Evolutionary conservation across 53 echinoderm and acorn worm genomes (phyloP).

Genomic region (Echinarachnius parma): DNA sequence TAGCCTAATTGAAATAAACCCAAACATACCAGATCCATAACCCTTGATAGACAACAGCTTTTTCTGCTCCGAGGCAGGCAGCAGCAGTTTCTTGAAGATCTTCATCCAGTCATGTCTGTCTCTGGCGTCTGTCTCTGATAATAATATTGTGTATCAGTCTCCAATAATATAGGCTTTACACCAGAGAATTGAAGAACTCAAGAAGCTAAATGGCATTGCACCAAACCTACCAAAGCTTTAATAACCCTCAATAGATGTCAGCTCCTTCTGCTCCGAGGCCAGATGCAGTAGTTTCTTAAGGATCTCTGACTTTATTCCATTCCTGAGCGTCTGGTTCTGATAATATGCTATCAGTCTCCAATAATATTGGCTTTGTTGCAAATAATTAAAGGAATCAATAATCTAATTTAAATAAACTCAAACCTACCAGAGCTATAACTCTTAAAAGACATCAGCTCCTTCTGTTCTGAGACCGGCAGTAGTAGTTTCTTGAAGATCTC

Average conservation of each 20-base stretch:
- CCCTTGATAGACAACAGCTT: conserved; percentile 57
- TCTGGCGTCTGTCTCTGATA: too few species aligned
- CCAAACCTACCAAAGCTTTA: conserved; percentile 54
- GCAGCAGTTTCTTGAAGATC: conserved; percentile 57
- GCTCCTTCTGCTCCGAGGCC: conserved; percentile 55
- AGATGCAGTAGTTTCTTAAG: conserved; percentile 58
- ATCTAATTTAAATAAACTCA: too few species aligned
- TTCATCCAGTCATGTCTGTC: conserved; percentile 79
- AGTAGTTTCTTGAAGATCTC: conserved; percentile 59
- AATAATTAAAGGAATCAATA: too few species aligned
- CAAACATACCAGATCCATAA: conserved; percentile 50
- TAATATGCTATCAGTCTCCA: too few species aligned
- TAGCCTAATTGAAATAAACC: too few species aligned
- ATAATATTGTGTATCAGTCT: conserved; percentile 75
- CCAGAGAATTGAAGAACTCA: too few species aligned
- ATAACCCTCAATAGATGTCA: conserved; percentile 48
- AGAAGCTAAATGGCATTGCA: too few species aligned
- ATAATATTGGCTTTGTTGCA: too few species aligned
- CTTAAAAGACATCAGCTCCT: too few species aligned
- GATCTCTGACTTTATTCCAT: conserved; percentile 75
- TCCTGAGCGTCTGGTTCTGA: conserved; percentile 76
- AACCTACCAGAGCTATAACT: too few species aligned
- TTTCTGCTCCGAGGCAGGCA: conserved; percentile 52
- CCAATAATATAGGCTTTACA: too few species aligned
- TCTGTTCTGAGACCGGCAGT: conserved; percentile 45